A percentile compares a stretch with the other conserved stretches of the same genome.
phyloP scores from a whole-genome alignment of 2,888 invertebrate genomes.

The Willowsia nigromaculata region DNA sequence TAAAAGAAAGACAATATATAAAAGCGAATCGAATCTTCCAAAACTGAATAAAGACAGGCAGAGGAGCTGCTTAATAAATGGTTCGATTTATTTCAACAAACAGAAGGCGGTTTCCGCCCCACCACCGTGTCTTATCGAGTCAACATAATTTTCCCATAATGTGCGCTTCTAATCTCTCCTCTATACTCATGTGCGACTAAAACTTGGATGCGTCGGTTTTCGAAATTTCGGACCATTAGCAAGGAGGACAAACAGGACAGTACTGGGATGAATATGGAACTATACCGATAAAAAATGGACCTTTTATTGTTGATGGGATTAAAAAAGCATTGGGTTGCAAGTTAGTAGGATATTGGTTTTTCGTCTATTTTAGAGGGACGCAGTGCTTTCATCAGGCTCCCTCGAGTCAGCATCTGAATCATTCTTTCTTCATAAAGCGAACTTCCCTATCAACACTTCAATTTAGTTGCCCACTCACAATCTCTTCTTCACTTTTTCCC shows the following conservation, averaged over 20 bases:
- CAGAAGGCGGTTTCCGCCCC: slow-evolving; percentile 58
- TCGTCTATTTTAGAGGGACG: background rate
- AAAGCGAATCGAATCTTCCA: slow-evolving; percentile 5
- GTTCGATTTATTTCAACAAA: slow-evolving; percentile 52
- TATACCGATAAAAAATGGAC: slow-evolving; percentile 33
- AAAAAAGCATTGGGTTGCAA: slow-evolving; percentile 31
- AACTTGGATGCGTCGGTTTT: background rate
- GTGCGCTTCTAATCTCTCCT: slow-evolving; percentile 27
- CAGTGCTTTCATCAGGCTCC: background rate
- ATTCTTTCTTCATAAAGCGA: slow-evolving; percentile 7
- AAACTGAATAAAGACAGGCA: background rate
- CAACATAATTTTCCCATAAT: slow-evolving; percentile 67
- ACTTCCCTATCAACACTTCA: slow-evolving; percentile 20
- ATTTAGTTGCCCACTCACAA: background rate
- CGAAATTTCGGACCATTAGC: background rate
- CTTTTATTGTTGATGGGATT: slow-evolving; percentile 19
- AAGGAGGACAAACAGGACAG: background rate
- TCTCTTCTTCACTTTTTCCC: background rate
- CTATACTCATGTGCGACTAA: background rate
- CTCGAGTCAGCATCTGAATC: background rate
- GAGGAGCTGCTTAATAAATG: slow-evolving; percentile 28
- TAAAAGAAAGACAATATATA: background rate
- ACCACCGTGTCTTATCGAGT: slow-evolving; percentile 56
- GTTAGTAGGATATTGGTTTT: background rate
- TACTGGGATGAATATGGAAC: background rate